Evolutionary conservation across 1,140 invertebrate species (phyloP).

Genomic region (Solenopsis fugax): DNA sequence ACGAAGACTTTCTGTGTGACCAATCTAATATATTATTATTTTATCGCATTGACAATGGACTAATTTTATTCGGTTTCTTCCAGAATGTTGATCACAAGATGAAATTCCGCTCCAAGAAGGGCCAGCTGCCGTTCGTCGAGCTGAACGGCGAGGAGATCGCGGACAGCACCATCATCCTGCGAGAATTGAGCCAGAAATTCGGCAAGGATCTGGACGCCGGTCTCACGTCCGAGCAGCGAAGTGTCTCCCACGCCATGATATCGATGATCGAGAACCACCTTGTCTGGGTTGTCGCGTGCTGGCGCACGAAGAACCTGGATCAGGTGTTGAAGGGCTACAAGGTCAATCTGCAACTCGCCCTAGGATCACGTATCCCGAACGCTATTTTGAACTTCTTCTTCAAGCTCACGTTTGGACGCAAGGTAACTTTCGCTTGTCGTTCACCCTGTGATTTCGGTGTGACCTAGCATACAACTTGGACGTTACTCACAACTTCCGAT

Average conservation of each 20-base stretch:
- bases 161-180: slow-evolving; percentile 95
- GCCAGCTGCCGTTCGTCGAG: slow-evolving; percentile 96
- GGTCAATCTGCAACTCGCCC: slow-evolving; percentile 94
- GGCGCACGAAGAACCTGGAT: slow-evolving; percentile 95
- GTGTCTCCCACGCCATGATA: slow-evolving; percentile 96
- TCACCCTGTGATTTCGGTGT: slow-evolving; percentile 51
- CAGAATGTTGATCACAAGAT: slow-evolving; percentile 98
- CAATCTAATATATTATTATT: neutral
- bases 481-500: slow-evolving; percentile 22
- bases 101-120: slow-evolving; percentile 97
- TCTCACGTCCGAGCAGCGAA: slow-evolving; percentile 94
- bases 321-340: slow-evolving; percentile 95
- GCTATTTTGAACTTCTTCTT: slow-evolving; percentile 95
- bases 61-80: slow-evolving; percentile 75
- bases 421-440: slow-evolving; percentile 88
- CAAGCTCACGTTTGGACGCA: slow-evolving; percentile 94
- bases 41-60: neutral
- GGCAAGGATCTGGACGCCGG: slow-evolving; percentile 93
- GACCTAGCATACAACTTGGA: slow-evolving; percentile 56
- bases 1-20: too few relatives aligned
- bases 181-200: slow-evolving; percentile 93
- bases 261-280: slow-evolving; percentile 98
- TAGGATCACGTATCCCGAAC: slow-evolving; percentile 95
- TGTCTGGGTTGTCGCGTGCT: slow-evolving; percentile 95
- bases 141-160: slow-evolving; percentile 97